A percentile compares a stretch with the other conserved stretches of the same genome.
phyloP scores from a whole-genome alignment of 2,888 invertebrate genomes.

The Melipona bicolor region DNA sequence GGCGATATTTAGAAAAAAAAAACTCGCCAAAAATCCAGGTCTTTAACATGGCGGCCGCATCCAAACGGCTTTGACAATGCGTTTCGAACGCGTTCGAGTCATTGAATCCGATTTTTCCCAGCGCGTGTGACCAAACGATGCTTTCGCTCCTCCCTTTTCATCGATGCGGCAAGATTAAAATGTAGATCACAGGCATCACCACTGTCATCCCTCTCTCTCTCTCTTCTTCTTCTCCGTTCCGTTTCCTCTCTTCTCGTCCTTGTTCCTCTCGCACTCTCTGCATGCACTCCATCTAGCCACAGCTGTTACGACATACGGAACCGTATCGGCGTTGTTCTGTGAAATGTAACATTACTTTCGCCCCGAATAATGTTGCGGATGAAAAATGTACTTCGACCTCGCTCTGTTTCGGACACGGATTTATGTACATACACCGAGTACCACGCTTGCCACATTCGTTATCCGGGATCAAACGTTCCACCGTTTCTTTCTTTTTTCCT shows the following conservation, averaged over 20 bases:
- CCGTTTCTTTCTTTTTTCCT: not conserved
- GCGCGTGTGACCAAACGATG: not conserved
- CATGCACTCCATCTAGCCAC: conserved; percentile 8
- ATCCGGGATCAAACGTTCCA: conserved; percentile 25
- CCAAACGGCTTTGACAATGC: not conserved
- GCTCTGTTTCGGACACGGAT: conserved; percentile 44
- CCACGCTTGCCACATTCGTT: conserved; percentile 39
- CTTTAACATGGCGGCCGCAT: not conserved
- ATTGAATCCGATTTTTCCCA: conserved; percentile 13
- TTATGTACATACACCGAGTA: conserved; percentile 30
- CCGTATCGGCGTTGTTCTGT: conserved; percentile 40
- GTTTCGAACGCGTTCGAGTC: not conserved
- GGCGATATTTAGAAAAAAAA: not conserved
- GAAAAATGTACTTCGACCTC: conserved; percentile 48
- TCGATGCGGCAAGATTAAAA: conserved; percentile 13
- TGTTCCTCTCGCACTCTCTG: not conserved
- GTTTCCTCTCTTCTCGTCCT: too few relatives aligned
- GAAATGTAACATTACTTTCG: conserved; percentile 47
- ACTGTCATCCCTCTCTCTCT: not conserved
- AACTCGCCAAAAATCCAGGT: too few relatives aligned
- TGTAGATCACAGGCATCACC: conserved; percentile 16
- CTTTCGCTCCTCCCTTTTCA: conserved; percentile 11
- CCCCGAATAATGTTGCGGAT: conserved; percentile 47
- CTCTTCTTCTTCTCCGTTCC: not conserved
- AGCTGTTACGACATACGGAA: conserved; percentile 43